Evolutionary conservation across 2,113 vertebrate species (phyloP).

Genomic region (Gallinago paraguaiae): DNA sequence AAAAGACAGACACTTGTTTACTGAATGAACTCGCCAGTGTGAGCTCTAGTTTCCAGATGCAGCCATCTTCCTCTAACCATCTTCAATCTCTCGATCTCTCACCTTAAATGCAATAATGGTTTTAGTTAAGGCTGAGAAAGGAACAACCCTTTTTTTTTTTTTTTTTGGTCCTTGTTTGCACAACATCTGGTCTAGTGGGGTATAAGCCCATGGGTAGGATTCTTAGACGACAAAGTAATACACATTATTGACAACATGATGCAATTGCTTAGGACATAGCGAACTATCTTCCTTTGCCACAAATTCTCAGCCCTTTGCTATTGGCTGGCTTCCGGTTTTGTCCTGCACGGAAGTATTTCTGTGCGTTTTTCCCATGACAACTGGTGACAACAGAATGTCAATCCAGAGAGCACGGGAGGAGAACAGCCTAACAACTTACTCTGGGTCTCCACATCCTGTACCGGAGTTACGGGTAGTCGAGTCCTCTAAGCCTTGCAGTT

Average conservation of each 20-base stretch:
- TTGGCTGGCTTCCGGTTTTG: not conserved
- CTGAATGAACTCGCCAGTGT: not conserved
- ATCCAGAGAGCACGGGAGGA: not conserved
- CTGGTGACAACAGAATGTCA: not conserved
- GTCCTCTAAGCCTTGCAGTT: not conserved
- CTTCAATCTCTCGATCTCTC: not conserved
- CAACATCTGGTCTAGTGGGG: not conserved
- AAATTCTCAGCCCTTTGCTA: not conserved
- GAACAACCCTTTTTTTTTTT: not conserved
- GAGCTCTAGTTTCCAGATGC: not conserved
- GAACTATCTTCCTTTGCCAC: not conserved
- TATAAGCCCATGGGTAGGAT: not conserved
- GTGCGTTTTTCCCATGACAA: not conserved
- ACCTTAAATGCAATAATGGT: not conserved
- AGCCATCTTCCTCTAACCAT: not conserved
- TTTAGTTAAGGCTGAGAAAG: not conserved
- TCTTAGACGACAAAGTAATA: not conserved
- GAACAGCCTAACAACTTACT: not conserved
- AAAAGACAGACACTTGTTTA: not conserved
- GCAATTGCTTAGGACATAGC: not conserved
- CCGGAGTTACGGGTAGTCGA: accelerated
- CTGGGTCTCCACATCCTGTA: not conserved
- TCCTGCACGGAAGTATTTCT: not conserved
- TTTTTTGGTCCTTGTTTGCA: not conserved
- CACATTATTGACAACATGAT: not conserved